Base-by-base conservation (phyloP, 1,140 invertebrate genomes). In the Drosophila simulans region DNA sequence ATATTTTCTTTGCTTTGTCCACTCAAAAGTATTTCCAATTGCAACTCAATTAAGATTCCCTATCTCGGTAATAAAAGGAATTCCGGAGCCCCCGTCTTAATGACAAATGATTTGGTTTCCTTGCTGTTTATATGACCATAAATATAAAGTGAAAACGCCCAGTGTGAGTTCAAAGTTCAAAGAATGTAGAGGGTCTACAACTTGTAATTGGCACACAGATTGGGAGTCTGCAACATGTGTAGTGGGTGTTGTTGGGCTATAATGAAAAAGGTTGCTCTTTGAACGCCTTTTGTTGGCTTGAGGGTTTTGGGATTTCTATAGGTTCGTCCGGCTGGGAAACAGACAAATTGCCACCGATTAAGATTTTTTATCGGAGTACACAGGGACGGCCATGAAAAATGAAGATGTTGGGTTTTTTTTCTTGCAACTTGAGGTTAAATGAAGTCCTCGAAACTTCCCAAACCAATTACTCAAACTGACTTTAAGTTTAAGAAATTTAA, bases 1-100 rank as follows among this genome's bases (percentile, higher is more conserved):
- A 37, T 12, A 57, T 39, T 42, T 12, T 3, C 20, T 53, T 5
- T 13, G 25, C 34, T 55, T 64, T 51, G 54, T 46, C 35, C 59
- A 42, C 46, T 22, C 46, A 53, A 46, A 43, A n/a, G 13, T 63
- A 70, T 72, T 68, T 72, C 57, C 83, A 79, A 88, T 82, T 89
- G 80, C 71, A 89, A 88, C 71, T 88, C 84, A 88, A 88, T 88
- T 88, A 83, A 88, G 83, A 88, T 88, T 58, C 45, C 39, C 71
- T 57, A 88, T 88, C 83, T 71, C 35, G 34, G 31, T 10, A 79
- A 79, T 73, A 54, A 77, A 69, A 43, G 59, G 64, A 77, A 83
- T 83, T 79, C 80, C 63, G 60, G 53, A 56, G 52, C 46, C 54
- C 51, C 43, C 59, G 46, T 68, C 51, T 42, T 40, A 52, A 69